Evolutionary conservation across 1,140 invertebrate species (phyloP), one percentile per base, ranked within the genome.

Genomic region (Diabrotica undecimpunctata): DNA sequence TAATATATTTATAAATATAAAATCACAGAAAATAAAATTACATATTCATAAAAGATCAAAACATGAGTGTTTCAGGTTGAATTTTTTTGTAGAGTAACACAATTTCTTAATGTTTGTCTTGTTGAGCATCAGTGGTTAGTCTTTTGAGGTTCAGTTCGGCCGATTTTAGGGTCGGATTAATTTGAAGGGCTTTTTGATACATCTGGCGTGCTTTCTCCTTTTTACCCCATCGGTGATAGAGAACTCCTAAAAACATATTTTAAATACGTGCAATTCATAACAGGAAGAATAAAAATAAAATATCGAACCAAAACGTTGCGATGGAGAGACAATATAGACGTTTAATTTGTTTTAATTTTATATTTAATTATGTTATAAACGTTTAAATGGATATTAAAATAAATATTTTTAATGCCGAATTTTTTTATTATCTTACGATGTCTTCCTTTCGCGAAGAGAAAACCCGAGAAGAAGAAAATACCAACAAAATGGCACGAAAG

Each of bases 141-240:
- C 80, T 86, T 37, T 77, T 75, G 25, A 93, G 81, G 80, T 94
- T 93, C 53, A 87, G 84, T 61, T 77, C 80, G 9, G 87, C 86
- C 75, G 85, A 90, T 65, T 83, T 80, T 66, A 87, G 82, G 60
- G 81, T 75, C 5, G 92, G 88, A 76, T 94, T 86, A 3, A 95
- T 75, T 72, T 83, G 78, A 46, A 95, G 79, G 10, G 94, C 91
- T 77, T 83, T 86, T 62, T 81, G 81, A 75, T 98, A 98, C 78
- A 88, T 86, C 61, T 83, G 74, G 75, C 88, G 85, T 5, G 95
- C 95, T 67, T 86, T 78, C 0, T 86, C 78, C 67, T 86, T 83
- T 81, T 90, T 94, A 59, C 90, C 90, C 94, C 94, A 97, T 46
- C 93, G 86, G 80, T 98, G 95, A 81, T 97, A 97, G 0, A 97